These are phyloP conservation scores for Nyctalus aviator DNA, from an alignment of 2,797 vertebrate genomes.

Conservation along the genomic window DNA sequence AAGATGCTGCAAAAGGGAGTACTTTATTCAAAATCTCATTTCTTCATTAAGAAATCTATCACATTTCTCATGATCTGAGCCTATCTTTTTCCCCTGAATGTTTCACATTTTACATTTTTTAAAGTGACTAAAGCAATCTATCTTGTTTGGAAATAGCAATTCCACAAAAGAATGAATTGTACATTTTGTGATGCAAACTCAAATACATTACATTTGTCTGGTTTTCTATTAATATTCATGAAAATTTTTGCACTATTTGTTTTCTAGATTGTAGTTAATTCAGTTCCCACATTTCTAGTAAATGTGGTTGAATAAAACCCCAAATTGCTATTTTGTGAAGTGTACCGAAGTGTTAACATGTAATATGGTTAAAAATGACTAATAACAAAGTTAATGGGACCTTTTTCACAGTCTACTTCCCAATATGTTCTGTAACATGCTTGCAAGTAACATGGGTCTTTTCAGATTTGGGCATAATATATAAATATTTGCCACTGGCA, in stretches of 20 bases:
- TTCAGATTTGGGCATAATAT: constrained; percentile 53
- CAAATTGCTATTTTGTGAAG: constrained; percentile 74
- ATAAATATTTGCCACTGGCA: neutral
- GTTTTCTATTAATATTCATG: constrained; percentile 80
- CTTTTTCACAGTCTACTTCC: constrained; percentile 64
- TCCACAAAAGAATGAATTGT: constrained; percentile 61
- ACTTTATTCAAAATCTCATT: constrained; percentile 59
- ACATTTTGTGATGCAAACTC: constrained; percentile 65
- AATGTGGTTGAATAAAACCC: constrained; percentile 72
- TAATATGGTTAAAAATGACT: constrained; percentile 76
- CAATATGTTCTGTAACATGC: constrained; percentile 41
- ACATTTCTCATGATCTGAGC: constrained; percentile 54
- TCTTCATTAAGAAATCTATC: constrained; percentile 71
- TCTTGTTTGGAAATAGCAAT: constrained; percentile 78
- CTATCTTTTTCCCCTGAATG: constrained; percentile 49
- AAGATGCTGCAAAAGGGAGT: constrained; percentile 63
- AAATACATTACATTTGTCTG: constrained; percentile 78
- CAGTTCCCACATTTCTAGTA: constrained; percentile 70
- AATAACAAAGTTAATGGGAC: constrained; percentile 73
- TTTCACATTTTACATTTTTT: constrained; percentile 70
- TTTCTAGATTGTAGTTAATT: constrained; percentile 78
- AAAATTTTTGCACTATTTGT: constrained; percentile 77
- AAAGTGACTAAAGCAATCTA: constrained; percentile 73
- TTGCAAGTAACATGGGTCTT: constrained; percentile 55
- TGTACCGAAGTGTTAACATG: constrained; percentile 67